Percentiles rank a stretch among this genome's conserved stretches.
Conservation (phyloP, 2,797 vertebrate species). For the Scleropages formosus region DNA sequence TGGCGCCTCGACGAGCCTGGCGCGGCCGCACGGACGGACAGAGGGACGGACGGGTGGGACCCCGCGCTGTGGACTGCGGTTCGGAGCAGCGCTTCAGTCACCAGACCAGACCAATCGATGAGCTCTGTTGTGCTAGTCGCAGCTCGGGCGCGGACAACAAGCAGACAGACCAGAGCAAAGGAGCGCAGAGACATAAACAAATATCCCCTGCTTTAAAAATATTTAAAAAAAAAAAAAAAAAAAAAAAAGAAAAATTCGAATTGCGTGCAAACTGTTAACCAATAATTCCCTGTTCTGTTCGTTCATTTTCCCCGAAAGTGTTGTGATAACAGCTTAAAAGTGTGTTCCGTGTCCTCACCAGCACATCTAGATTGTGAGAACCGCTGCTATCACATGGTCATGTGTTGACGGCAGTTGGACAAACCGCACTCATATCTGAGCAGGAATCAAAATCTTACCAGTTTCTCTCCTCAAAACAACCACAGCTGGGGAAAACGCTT, state of each 20-base stretch:
- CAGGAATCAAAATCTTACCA: not conserved
- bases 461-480: not conserved
- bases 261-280: too few species aligned
- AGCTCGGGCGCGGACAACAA: slow-evolving; percentile 64
- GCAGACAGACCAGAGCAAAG: slow-evolving; percentile 32
- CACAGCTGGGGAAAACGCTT: too few species aligned
- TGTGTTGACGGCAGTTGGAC: too few species aligned
- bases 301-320: not conserved
- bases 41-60: slow-evolving; percentile 60
- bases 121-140: slow-evolving; percentile 56
- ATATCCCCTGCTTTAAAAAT: too few species aligned
- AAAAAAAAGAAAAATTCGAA: too few species aligned
- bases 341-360: too few species aligned
- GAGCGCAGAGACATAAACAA: slow-evolving; percentile 20
- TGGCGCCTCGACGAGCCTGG: slow-evolving; percentile 49
- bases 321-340: not conserved
- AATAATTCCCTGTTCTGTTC: not conserved
- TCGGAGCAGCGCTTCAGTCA: slow-evolving; percentile 24
- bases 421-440: not conserved
- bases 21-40: slow-evolving; percentile 54
- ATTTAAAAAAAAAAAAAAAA: too few species aligned
- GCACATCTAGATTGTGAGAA: not conserved
- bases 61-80: slow-evolving; percentile 55
- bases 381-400: not conserved
- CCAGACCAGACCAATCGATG: slow-evolving; percentile 29